A percentile compares a stretch with the other conserved stretches of the same genome.
These are phyloP conservation scores for Pollicipes pollicipes DNA, from an alignment of 1,140 invertebrate genomes.

Conservation along the genomic window DNA sequence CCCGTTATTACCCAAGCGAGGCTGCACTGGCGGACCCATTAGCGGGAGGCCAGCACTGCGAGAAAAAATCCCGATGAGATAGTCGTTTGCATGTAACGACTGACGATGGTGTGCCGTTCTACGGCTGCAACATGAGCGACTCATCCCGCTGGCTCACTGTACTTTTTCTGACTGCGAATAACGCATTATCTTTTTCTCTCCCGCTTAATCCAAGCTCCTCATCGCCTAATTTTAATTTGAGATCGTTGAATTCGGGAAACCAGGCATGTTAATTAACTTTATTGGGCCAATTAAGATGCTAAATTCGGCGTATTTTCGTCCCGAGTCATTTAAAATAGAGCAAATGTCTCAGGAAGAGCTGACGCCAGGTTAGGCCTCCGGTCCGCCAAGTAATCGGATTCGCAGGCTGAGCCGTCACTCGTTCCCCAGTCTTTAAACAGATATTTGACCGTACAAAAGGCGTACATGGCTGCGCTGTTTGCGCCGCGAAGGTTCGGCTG, in stretches of 20 bases:
- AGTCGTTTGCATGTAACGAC: no score
- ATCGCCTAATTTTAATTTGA: background rate
- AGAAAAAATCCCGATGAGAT: no score
- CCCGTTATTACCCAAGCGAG: no score
- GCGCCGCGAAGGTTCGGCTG: background rate
- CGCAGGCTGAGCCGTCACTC: no score
- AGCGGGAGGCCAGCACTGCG: no score
- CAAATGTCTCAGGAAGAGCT: background rate
- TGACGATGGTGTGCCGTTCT: no score
- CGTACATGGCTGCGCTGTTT: background rate
- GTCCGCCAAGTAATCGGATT: background rate
- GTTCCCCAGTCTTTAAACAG: background rate
- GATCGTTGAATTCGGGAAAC: background rate
- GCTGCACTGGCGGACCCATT: no score
- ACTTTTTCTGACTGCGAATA: no score
- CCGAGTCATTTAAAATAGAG: background rate
- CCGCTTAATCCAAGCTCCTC: background rate
- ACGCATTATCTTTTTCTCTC: background rate
- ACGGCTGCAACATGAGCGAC: no score
- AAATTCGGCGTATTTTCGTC: background rate
- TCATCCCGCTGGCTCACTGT: no score
- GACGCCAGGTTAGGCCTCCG: background rate
- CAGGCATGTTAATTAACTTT: background rate
- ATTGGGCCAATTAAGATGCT: constrained; percentile 1
- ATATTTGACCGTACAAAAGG: background rate